phyloP scores from a whole-genome alignment of 2,797 vertebrate genomes.

The Tragopan temminckii region DNA sequence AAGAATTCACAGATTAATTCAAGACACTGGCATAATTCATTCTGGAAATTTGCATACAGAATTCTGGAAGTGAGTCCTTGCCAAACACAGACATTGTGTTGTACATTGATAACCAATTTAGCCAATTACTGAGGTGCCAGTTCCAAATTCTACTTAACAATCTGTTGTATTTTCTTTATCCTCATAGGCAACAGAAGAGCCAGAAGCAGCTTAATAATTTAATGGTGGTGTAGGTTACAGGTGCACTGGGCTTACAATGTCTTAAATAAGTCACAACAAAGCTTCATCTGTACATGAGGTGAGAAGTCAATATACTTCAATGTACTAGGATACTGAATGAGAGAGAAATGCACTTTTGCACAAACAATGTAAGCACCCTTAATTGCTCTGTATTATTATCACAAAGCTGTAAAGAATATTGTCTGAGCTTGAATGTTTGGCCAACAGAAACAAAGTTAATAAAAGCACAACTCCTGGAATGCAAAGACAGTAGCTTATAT shows the following conservation, averaged over 20 bases:
- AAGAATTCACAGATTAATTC: neutral
- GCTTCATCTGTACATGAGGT: neutral
- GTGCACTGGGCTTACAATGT: neutral
- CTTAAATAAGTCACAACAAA: neutral
- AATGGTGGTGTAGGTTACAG: neutral
- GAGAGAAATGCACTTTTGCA: neutral
- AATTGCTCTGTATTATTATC: neutral
- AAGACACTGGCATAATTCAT: neutral
- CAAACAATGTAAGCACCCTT: neutral
- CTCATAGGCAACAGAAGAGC: neutral
- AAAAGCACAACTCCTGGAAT: rapidly evolving
- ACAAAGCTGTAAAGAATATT: neutral
- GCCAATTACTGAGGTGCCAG: neutral
- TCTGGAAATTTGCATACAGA: neutral
- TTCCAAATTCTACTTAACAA: neutral
- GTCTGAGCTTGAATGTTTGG: neutral
- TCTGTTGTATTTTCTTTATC: neutral
- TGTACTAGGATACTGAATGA: neutral
- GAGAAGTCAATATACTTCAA: neutral
- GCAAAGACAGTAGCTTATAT: neutral
- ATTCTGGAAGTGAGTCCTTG: neutral
- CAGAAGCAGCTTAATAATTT: neutral
- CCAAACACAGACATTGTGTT: no score
- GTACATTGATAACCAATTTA: neutral
- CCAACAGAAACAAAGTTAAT: neutral